Base-by-base conservation (phyloP, 2,797 vertebrate species). In the Periparus ater region DNA sequence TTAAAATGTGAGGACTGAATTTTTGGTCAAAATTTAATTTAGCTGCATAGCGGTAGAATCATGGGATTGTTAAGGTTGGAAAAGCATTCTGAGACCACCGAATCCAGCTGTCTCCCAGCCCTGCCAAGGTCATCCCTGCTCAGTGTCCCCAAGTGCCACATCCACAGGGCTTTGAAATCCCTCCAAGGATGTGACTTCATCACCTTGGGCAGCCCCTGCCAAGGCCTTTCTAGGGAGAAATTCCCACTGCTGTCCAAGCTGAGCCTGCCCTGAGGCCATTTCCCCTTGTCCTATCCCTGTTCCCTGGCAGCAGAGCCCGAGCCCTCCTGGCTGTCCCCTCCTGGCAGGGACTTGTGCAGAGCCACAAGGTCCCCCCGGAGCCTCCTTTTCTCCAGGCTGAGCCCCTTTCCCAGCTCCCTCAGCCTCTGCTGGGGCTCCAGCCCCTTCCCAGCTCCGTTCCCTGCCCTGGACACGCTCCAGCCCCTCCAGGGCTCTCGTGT, bases 181-280 rank as follows among this genome's bases (percentile, higher is more conserved):
- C 10, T n/a, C 7, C 22, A 29, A 38, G 38, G 38, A 38, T 38
- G 38, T 38, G 38, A 38, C 11, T 38, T 38, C 38, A 38, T 12
- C 38, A 38, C 38, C 38, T 38, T 38, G 38, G 38, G 38, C 38
- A 38, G 38, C 38, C 38, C 38, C 38, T 38, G 38, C 38, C 38
- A 38, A 38, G 38, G 38, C 38, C 38, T 42, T 54, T 55, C 25
- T 11, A 27, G 0, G 30, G 0, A 0, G 42, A 18, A 71, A 63
- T 71, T 55, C 14, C 11, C 48, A 0, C 57, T n/a, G 11, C 0
- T 63, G 15, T 5, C 50, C 65, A 26, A 0, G 2, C 57, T 63
- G 34, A 34, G 1, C 34, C 55, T 77, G 13, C 30, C 48, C 40
- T 54, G 83, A 68, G 55, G 27, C 65, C n/a, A 13, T 77, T 47